These are phyloP conservation scores for Erebia palarica DNA, from an alignment of 2,888 invertebrate species.

Conservation along the genomic window DNA sequence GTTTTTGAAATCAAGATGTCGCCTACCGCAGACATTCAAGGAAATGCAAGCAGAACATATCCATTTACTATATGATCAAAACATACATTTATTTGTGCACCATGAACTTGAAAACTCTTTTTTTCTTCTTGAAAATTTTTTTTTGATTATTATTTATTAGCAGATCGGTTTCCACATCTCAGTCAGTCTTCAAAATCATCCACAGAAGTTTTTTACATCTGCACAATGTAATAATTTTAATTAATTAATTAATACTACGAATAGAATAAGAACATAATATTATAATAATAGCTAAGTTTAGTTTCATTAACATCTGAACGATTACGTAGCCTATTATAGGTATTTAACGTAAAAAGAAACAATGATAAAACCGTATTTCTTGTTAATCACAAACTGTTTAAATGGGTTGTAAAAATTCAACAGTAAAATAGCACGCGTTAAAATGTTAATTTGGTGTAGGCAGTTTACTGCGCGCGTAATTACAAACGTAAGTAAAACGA, in stretches of 20 bases:
- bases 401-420: conserved; percentile 30
- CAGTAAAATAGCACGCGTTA: conserved; percentile 29
- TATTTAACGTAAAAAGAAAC: not conserved
- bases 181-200: too few relatives aligned
- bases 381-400: conserved; percentile 19
- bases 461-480: conserved; percentile 38
- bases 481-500: conserved; percentile 42
- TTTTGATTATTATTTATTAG: too few relatives aligned
- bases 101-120: too few relatives aligned
- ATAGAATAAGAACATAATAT: too few relatives aligned
- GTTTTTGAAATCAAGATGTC: conserved; percentile 24
- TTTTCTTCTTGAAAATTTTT: too few relatives aligned
- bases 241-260: too few relatives aligned
- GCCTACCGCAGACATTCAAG: conserved; percentile 11
- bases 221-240: too few relatives aligned
- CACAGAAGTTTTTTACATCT: too few relatives aligned
- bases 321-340: not conserved
- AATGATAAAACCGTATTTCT: conserved; percentile 2
- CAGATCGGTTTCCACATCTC: too few relatives aligned
- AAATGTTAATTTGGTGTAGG: conserved; percentile 35
- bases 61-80: too few relatives aligned
- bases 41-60: not conserved
- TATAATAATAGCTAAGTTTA: too few relatives aligned
- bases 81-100: not conserved
- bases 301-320: too few relatives aligned